Evolutionary conservation across 2,113 vertebrate species (phyloP).

Genomic region (Eulemur macaco): DNA sequence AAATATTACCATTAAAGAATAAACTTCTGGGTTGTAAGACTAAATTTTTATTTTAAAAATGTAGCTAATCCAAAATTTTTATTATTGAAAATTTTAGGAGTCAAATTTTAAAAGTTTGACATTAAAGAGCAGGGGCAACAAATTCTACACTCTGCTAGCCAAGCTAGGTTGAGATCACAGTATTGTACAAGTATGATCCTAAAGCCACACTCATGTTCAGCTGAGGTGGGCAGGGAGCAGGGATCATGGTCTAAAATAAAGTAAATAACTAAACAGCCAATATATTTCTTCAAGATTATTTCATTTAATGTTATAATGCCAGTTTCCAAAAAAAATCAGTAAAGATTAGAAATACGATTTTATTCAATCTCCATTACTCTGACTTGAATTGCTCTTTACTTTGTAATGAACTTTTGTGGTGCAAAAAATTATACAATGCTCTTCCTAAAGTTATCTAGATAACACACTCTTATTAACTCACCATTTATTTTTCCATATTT

Average conservation of each 20-base stretch:
- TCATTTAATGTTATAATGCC: neutral
- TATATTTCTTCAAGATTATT: neutral
- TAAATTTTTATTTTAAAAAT: neutral
- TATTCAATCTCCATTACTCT: neutral
- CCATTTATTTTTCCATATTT: neutral
- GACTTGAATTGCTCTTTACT: neutral
- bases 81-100: neutral
- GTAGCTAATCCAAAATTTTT: neutral
- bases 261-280: neutral
- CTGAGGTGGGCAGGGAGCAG: neutral
- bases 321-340: neutral
- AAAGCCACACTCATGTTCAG: rapidly evolving
- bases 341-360: neutral
- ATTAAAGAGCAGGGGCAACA: neutral
- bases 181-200: too few relatives aligned
- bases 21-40: neutral
- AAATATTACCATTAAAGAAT: neutral
- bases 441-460: neutral
- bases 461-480: neutral
- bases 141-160: neutral
- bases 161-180: neutral
- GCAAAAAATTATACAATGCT: neutral
- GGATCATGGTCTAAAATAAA: neutral
- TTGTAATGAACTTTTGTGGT: neutral
- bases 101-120: neutral